Evolutionary conservation across 2,797 vertebrate species (phyloP).

Genomic region (Apogon talboti): DNA sequence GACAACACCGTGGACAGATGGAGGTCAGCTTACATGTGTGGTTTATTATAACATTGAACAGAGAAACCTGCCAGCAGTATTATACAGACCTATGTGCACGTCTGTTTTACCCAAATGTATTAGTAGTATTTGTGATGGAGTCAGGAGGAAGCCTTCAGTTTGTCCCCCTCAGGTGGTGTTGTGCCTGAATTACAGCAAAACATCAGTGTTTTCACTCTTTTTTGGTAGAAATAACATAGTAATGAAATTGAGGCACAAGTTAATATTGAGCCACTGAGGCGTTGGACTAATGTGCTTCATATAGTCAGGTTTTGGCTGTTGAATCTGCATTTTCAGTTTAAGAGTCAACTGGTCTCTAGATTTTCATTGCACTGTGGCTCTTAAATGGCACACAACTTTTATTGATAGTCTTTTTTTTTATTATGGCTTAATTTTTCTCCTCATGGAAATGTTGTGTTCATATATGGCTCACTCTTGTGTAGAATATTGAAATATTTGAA

Average conservation of each 20-base stretch:
- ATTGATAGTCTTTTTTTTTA: constrained; percentile 6
- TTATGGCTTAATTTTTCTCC: constrained; percentile 17
- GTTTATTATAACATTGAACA: constrained; percentile 37
- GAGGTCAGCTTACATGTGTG: constrained; percentile 46
- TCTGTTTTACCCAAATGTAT: constrained; percentile 14
- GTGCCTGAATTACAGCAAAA: constrained; percentile 41
- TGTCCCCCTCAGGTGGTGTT: constrained; percentile 63
- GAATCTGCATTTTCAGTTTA: constrained; percentile 12
- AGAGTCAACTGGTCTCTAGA: constrained; percentile 19
- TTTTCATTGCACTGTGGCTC: constrained; percentile 37
- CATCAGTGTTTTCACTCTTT: no score
- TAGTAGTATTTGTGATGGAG: constrained; percentile 14
- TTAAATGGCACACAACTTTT: constrained; percentile 13
- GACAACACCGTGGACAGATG: constrained; percentile 45
- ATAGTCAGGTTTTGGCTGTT: constrained; percentile 14
- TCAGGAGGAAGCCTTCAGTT: constrained; percentile 28
- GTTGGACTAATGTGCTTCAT: constrained; percentile 17
- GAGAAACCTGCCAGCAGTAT: constrained; percentile 30
- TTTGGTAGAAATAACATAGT: not conserved
- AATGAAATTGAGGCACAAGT: constrained; percentile 18
- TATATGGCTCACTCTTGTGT: constrained; percentile 7
- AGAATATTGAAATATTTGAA: constrained; percentile 30
- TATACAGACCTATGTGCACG: constrained; percentile 14
- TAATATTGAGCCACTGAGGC: constrained; percentile 12
- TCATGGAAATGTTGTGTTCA: constrained; percentile 22